Evolutionary conservation across 2,888 invertebrate genomes (phyloP).

Genomic region (Spilarctia lutea): DNA sequence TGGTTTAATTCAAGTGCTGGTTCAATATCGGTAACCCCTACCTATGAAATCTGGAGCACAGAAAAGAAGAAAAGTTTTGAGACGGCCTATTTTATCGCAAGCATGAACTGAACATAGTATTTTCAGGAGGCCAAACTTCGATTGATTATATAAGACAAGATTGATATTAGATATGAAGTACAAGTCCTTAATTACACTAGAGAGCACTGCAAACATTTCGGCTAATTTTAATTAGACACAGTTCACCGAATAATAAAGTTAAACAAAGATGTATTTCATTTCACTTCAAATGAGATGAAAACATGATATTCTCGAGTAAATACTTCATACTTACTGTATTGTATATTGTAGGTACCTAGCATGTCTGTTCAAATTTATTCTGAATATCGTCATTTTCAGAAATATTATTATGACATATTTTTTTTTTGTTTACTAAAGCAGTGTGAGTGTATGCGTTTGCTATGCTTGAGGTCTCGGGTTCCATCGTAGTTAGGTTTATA

Average conservation of each 20-base stretch:
- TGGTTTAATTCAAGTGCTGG: too few species aligned
- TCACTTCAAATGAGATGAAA: neutral
- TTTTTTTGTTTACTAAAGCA: too few species aligned
- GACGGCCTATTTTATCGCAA: too few species aligned
- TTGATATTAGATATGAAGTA: neutral
- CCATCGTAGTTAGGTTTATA: too few species aligned
- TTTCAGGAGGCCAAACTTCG: neutral
- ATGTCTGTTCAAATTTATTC: neutral
- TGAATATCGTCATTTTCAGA: neutral
- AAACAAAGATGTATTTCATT: neutral
- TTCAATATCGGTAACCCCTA: too few species aligned
- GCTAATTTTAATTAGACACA: neutral
- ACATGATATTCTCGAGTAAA: neutral
- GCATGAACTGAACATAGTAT: neutral
- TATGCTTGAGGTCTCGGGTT: too few species aligned
- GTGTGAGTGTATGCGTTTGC: too few species aligned
- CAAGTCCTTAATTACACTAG: neutral
- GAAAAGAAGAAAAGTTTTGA: too few species aligned
- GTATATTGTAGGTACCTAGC: neutral
- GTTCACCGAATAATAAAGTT: neutral
- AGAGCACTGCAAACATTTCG: neutral
- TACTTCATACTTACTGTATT: neutral
- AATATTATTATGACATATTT: neutral
- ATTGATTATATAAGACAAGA: neutral
- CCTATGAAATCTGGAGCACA: too few species aligned